Base-by-base conservation (phyloP, 2,113 vertebrate species). In the Chaetorhynchus papuensis region DNA sequence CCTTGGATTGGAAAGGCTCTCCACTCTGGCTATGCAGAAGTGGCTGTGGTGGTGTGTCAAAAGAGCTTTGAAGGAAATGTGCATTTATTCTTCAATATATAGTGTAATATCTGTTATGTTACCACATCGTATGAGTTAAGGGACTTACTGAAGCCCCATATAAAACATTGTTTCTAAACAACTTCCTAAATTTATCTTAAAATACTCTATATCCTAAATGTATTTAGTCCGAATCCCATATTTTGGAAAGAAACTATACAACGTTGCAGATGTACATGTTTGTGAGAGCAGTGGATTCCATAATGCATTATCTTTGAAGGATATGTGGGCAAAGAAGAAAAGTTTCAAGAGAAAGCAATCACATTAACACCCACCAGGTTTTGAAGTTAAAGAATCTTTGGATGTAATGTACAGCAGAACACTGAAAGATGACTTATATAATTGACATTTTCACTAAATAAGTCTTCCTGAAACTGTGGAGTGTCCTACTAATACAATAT, bases 261-360 rank as follows among this genome's bases (percentile, higher is more conserved):
- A 56, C 22, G 30, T 80, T 81, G 71, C 63, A 86, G 79, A 56
- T 70, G 42, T 76, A 57, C 66, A 1, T 52, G 24, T 89, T 85
- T 90, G 21, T 83, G 74, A 44, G 71, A 92, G 60, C 80, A 87
- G 52, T 75, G 80, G 72, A 82, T 95, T 93, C 94, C 57, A 92
- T 87, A 64, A 82, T 63, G 33, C 16, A 20, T 86, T 90, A 57
- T 88, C 71, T 83, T 83, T 89, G 68, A 78, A 87, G 68, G 44
- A 35, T 94, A 89, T 94, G 94, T 89, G 54, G 94, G 95, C 93
- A 92, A 93, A 93, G 91, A 93, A 95, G 49, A 76, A 76, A 90
- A 95, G 76, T 76, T 93, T 92, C 22, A 49, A 47, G 92, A 66
- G 59, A 96, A 95, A 87, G 89, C 61, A 91, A 56, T 93, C 69